A percentile compares a stretch with the other conserved stretches of the same genome.
Conservation (phyloP, 2,113 vertebrate species). For the Hyperopisus bebe region DNA sequence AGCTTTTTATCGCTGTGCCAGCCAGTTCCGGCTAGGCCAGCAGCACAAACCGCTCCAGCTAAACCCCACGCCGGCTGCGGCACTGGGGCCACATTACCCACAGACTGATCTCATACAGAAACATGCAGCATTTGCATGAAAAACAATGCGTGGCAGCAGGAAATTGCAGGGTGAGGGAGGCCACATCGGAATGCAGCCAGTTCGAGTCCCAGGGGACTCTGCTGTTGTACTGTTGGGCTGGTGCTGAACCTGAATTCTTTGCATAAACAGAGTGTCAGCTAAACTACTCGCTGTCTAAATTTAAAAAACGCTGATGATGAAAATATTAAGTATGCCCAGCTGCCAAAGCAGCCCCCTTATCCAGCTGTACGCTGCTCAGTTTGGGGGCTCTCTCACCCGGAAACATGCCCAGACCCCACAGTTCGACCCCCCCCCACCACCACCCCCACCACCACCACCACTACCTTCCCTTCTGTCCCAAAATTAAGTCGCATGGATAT, state of each 20-base stretch:
- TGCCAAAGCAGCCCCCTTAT: neutral
- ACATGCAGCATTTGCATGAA: neutral
- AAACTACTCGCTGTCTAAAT: neutral
- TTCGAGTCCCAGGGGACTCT: neutral
- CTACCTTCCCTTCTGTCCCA: neutral
- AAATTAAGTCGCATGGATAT: neutral
- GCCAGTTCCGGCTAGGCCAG: neutral
- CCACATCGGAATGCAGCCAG: neutral
- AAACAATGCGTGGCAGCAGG: neutral
- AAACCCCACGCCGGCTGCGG: neutral
- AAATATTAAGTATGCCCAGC: neutral
- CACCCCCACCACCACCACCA: neutral
- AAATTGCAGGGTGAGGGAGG: neutral
- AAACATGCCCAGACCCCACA: neutral
- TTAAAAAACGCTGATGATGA: neutral
- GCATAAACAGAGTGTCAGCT: neutral
- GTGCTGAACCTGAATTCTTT: neutral
- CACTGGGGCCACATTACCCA: neutral
- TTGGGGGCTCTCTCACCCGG: neutral
- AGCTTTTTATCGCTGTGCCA: neutral
- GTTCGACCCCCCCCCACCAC: neutral
- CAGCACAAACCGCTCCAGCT: neutral
- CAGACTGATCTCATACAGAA: neutral
- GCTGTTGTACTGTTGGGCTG: neutral
- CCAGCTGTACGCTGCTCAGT: neutral